Evolutionary conservation across 30 jellyfish, hydroid and myxozoan species (phyloP).

Genomic region (Calvadosia cruxmelitensis): DNA sequence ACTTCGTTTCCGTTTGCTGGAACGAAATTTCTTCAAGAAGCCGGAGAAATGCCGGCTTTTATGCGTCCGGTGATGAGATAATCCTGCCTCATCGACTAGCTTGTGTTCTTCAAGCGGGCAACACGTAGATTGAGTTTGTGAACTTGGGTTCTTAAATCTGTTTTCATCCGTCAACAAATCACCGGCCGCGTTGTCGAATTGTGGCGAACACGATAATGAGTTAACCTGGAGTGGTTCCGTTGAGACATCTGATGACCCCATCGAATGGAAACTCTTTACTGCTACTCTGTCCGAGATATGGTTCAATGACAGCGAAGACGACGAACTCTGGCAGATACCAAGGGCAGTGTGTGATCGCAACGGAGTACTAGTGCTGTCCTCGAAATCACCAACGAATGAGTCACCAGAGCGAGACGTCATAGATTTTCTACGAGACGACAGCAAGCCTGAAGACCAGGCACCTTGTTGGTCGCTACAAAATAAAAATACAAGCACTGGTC

Average conservation of each 20-base stretch:
- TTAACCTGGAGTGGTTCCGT: background rate
- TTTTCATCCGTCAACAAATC: background rate
- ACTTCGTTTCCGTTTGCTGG: slow-evolving; percentile 44
- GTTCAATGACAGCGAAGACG: slow-evolving; percentile 12
- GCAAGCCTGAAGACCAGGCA: slow-evolving; percentile 55
- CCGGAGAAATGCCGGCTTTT: slow-evolving; percentile 51
- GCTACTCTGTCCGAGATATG: background rate
- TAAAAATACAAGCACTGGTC: background rate
- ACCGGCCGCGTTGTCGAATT: background rate
- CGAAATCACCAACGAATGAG: slow-evolving; percentile 41
- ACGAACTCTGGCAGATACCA: slow-evolving; percentile 62
- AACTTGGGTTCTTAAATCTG: background rate
- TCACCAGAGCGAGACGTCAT: slow-evolving; percentile 89
- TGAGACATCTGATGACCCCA: background rate
- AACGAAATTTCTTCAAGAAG: slow-evolving; percentile 47
- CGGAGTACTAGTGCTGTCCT: slow-evolving; percentile 44
- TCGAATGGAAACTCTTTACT: background rate
- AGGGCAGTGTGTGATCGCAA: slow-evolving; percentile 79
- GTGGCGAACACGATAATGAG: background rate
- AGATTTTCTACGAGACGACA: slow-evolving; percentile 68
- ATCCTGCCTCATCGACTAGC: slow-evolving; percentile 35
- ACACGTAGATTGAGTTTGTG: background rate
- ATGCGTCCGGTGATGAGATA: slow-evolving; percentile 27
- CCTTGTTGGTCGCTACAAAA: slow-evolving; percentile 34
- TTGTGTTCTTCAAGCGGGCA: slow-evolving; percentile 20